Percentiles rank a stretch among this genome's conserved stretches.
Evolutionary conservation across 2,797 vertebrate species (phyloP).

Genomic region (Artibeus lituratus): DNA sequence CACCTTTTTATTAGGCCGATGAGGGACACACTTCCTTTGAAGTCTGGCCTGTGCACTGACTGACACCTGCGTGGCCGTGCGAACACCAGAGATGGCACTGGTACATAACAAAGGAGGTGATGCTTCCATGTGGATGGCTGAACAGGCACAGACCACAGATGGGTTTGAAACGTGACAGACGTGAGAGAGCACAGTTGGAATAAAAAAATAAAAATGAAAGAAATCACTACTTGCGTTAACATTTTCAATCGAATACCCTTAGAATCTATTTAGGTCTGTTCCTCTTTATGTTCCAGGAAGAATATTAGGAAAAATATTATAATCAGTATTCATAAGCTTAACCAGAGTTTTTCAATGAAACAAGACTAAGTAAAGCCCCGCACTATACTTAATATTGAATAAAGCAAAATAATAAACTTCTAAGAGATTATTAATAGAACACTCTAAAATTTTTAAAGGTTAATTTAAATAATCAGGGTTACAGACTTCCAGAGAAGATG

Average conservation of each 20-base stretch:
- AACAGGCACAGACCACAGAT: slow-evolving; percentile 54
- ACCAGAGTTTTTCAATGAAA: background rate
- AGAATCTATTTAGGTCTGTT: background rate
- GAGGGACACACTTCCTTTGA: slow-evolving; percentile 62
- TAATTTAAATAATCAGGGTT: background rate
- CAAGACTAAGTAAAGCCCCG: background rate
- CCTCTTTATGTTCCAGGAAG: slow-evolving; percentile 2
- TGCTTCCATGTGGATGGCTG: slow-evolving; percentile 30
- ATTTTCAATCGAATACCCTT: background rate
- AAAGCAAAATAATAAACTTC: slow-evolving; percentile 39
- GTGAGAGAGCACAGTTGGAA: slow-evolving; percentile 49
- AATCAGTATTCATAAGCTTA: background rate
- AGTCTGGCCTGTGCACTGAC: slow-evolving; percentile 38
- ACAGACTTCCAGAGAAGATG: background rate
- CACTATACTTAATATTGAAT: background rate
- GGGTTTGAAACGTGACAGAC: slow-evolving; percentile 42
- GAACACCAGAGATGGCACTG: background rate
- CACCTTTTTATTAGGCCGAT: slow-evolving; percentile 63
- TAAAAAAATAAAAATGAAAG: background rate
- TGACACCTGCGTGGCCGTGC: slow-evolving; percentile 39
- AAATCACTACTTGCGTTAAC: background rate
- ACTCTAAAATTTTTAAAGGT: background rate
- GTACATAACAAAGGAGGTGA: background rate
- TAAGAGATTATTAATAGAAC: background rate
- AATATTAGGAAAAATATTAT: background rate